Conservation (phyloP, 2,888 invertebrate species). For the Sesia bembeciformis region DNA sequence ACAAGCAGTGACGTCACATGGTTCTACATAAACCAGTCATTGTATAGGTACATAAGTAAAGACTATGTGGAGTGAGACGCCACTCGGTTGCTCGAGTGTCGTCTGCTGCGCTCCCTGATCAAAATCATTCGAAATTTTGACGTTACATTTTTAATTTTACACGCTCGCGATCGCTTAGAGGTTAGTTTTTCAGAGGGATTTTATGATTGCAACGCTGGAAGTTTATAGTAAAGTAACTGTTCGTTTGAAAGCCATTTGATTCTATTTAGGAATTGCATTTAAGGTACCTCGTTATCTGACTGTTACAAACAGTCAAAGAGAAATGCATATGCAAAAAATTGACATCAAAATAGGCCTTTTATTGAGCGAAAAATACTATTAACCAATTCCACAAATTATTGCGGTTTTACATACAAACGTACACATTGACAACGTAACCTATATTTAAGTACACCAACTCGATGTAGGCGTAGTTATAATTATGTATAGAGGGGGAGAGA, state of each 20-base stretch:
- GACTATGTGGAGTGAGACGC: slow-evolving; percentile 50
- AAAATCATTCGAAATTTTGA: slow-evolving; percentile 60
- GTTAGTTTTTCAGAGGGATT: background rate
- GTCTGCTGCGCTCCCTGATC: slow-evolving; percentile 66
- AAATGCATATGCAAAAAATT: too few species aligned
- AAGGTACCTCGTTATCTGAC: too few species aligned
- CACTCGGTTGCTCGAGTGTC: slow-evolving; percentile 61
- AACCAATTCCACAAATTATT: slow-evolving; percentile 1
- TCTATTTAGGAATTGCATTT: too few species aligned
- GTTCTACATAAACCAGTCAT: slow-evolving; percentile 31
- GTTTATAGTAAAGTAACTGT: background rate
- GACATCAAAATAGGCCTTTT: too few species aligned
- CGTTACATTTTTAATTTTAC: slow-evolving; percentile 10
- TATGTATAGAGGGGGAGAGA: slow-evolving; percentile 23
- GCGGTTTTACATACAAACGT: background rate
- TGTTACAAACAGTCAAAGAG: too few species aligned
- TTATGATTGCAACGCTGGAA: background rate
- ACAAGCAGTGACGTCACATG: slow-evolving; percentile 36
- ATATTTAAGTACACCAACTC: slow-evolving; percentile 34
- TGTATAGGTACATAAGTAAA: slow-evolving; percentile 52
- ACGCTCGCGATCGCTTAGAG: background rate
- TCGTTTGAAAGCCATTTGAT: background rate
- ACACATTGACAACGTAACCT: slow-evolving; percentile 29
- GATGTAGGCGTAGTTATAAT: slow-evolving; percentile 4
- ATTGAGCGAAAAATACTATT: too few species aligned